Conservation (phyloP, 92 coral and sea anemone genomes). For the Paragorgia papillata region DNA sequence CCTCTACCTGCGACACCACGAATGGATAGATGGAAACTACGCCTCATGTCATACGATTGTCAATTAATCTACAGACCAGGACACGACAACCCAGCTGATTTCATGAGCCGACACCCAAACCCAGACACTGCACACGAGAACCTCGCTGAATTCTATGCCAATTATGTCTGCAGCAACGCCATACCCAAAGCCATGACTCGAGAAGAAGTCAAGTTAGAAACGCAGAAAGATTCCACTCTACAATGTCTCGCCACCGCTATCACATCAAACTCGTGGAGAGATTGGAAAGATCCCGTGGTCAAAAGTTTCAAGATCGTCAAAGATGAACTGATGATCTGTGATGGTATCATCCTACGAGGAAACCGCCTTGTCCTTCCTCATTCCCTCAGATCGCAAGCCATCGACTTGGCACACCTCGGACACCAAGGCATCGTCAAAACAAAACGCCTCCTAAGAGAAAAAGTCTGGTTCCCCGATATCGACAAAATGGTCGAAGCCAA, state of each 20-base stretch:
- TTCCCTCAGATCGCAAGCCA: not conserved
- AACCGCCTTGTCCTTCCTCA: not conserved
- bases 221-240: constrained; percentile 31
- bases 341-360: not conserved
- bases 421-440: constrained; percentile 26
- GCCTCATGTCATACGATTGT: constrained; percentile 33
- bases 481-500: too few relatives aligned
- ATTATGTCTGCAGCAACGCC: constrained; percentile 24
- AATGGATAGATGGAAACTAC: constrained; percentile 39
- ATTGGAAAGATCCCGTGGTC: too few relatives aligned
- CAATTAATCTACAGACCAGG: constrained; percentile 25
- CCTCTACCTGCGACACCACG: constrained; percentile 24
- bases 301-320: not conserved
- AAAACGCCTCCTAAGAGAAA: constrained; percentile 13
- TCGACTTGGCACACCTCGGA: too few relatives aligned
- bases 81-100: constrained; percentile 29
- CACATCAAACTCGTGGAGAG: too few relatives aligned
- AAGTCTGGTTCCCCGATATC: constrained; percentile 17
- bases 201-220: constrained; percentile 22
- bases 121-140: not conserved
- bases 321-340: not conserved
- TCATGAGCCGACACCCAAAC: constrained; percentile 31
- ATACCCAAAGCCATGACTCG: constrained; percentile 27
- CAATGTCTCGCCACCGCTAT: not conserved
- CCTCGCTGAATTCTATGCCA: not conserved